Evolutionary conservation across 1,140 invertebrate genomes (phyloP).

Genomic region (Thaumatotibia leucotreta): DNA sequence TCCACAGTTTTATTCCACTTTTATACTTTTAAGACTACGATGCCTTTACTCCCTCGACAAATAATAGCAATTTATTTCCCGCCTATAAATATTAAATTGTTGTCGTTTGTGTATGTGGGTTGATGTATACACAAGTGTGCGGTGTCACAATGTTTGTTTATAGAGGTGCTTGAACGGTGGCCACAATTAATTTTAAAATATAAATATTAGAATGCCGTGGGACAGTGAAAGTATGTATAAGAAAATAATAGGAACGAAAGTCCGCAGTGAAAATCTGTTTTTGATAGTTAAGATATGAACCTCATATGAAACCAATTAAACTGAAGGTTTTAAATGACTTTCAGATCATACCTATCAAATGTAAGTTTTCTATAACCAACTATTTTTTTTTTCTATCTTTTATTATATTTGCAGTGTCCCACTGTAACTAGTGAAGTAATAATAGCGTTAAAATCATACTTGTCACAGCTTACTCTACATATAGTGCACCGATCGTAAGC

Average conservation of each 20-base stretch:
- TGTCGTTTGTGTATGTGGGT: not conserved
- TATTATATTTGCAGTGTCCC: not conserved
- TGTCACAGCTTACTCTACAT: conserved; percentile 4
- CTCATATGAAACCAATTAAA: too few relatives aligned
- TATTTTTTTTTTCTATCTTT: not conserved
- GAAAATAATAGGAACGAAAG: too few relatives aligned
- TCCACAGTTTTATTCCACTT: not conserved
- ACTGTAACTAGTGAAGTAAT: not conserved
- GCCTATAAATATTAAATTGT: not conserved
- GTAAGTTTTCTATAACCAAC: not conserved
- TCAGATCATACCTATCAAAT: too few relatives aligned
- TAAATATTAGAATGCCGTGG: not conserved
- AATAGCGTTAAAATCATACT: conserved; percentile 10
- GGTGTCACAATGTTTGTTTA: not conserved
- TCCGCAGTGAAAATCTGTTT: too few relatives aligned
- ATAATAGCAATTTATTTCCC: not conserved
- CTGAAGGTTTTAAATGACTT: too few relatives aligned
- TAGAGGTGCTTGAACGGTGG: not conserved
- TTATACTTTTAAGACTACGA: not conserved
- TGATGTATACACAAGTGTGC: not conserved
- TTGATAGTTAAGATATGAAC: too few relatives aligned
- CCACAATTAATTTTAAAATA: not conserved
- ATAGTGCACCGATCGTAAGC: not conserved
- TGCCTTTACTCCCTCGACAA: not conserved
- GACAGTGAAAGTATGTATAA: not conserved